Evolutionary conservation across 2,797 vertebrate genomes (phyloP).

Genomic region (Enteromius afrohamiltoni): DNA sequence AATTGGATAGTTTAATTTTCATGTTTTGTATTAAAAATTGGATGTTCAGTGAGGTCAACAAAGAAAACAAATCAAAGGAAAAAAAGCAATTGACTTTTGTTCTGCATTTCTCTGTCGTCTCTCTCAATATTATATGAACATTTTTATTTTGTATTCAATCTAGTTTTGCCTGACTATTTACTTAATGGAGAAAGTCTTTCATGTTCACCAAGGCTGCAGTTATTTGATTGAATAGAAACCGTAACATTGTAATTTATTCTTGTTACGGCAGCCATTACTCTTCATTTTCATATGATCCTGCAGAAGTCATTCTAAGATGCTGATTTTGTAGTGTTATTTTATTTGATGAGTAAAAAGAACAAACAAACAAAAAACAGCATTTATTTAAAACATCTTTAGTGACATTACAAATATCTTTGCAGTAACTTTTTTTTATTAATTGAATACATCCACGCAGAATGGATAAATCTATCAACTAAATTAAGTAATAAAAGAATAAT

Average conservation of each 20-base stretch:
- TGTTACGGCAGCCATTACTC: background rate
- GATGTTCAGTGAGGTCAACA: background rate
- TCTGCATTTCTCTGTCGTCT: background rate
- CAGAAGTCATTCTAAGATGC: background rate
- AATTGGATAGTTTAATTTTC: constrained; percentile 23
- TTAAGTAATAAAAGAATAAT: no score
- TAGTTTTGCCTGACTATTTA: background rate
- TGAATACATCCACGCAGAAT: background rate
- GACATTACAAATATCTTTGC: background rate
- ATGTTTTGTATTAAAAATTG: constrained; percentile 7
- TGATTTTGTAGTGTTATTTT: background rate
- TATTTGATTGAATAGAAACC: background rate
- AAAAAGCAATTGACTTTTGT: background rate
- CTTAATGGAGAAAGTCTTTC: background rate
- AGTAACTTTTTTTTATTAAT: background rate
- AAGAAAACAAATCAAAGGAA: constrained; percentile 16
- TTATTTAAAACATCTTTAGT: background rate
- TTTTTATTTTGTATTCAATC: background rate
- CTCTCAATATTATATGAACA: background rate
- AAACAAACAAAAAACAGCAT: background rate
- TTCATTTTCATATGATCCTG: background rate
- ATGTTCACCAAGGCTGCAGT: background rate
- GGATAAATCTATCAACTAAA: no score
- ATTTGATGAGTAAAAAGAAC: background rate
- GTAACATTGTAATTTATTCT: background rate